phyloP scores from a whole-genome alignment of 2,888 invertebrate genomes.

The Limnephilus rhombicus region DNA sequence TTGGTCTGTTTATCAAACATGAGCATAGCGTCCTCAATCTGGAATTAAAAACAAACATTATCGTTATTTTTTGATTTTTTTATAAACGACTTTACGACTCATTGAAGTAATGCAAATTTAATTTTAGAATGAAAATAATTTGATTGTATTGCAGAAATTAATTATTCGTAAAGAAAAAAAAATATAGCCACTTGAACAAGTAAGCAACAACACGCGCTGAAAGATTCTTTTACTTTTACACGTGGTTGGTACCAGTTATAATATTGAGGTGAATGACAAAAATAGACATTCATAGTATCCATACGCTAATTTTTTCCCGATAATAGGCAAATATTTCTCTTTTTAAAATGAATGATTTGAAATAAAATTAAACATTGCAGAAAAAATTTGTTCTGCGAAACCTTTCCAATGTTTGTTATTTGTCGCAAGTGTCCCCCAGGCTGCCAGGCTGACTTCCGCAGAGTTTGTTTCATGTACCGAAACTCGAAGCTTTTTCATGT shows the following conservation, averaged over 20 bases:
- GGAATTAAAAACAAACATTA: constrained; percentile 79
- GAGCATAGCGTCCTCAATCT: constrained; percentile 99
- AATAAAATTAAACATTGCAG: neutral
- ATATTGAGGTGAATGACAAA: neutral
- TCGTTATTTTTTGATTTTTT: neutral
- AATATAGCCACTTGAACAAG: neutral
- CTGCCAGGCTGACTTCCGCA: neutral
- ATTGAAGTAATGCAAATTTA: neutral
- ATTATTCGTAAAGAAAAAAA: neutral
- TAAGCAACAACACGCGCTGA: neutral
- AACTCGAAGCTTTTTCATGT: constrained; percentile 15
- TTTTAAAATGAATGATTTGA: neutral
- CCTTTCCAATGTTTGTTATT: neutral
- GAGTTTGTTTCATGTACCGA: neutral
- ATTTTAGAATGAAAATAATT: neutral
- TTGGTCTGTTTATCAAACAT: constrained; percentile 99
- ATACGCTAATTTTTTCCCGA: neutral
- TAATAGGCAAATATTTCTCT: neutral
- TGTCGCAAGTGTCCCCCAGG: neutral
- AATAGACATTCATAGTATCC: neutral
- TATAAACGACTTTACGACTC: neutral
- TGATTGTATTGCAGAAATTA: neutral
- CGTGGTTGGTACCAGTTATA: too few relatives aligned
- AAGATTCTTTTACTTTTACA: too few relatives aligned
- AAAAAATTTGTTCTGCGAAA: neutral